Evolutionary conservation across 2,888 invertebrate species (phyloP).

Genomic region (Leucophenga montana): DNA sequence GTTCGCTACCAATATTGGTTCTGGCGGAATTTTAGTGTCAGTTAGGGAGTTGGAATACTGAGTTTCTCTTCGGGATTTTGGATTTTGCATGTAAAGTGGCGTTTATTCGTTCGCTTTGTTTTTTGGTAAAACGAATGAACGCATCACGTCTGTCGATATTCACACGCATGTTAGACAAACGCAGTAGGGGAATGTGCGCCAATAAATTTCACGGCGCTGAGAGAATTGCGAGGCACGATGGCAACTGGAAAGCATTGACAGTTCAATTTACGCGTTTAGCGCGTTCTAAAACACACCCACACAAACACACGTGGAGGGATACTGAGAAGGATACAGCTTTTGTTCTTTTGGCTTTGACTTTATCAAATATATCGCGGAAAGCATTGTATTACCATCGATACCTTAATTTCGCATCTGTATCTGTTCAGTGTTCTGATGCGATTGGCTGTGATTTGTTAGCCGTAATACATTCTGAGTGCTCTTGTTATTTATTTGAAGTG

Average conservation of each 20-base stretch:
- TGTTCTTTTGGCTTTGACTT: neutral
- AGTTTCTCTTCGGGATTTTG: neutral
- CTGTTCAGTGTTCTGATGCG: neutral
- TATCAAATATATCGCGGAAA: neutral
- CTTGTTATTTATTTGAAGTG: constrained; percentile 25
- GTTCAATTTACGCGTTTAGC: constrained; percentile 53
- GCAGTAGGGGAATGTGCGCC: constrained; percentile 8
- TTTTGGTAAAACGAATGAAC: constrained; percentile 10
- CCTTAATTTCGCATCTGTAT: constrained; percentile 8
- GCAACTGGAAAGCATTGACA: constrained; percentile 42
- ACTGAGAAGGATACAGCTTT: neutral
- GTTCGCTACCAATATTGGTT: constrained; percentile 7
- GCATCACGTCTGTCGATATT: constrained; percentile 46
- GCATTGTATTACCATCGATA: constrained; percentile 19
- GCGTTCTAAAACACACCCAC: neutral
- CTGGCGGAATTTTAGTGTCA: constrained; percentile 11
- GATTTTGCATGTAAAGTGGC: constrained; percentile 55
- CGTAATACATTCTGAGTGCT: neutral
- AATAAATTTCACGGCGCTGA: constrained; percentile 48
- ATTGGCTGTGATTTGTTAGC: neutral
- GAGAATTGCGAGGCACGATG: neutral
- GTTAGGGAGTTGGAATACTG: neutral
- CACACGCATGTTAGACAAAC: constrained; percentile 46
- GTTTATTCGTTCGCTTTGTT: neutral
- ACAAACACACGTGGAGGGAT: neutral